Conservation (phyloP, 2,888 invertebrate genomes). For the Apamea crenata region DNA sequence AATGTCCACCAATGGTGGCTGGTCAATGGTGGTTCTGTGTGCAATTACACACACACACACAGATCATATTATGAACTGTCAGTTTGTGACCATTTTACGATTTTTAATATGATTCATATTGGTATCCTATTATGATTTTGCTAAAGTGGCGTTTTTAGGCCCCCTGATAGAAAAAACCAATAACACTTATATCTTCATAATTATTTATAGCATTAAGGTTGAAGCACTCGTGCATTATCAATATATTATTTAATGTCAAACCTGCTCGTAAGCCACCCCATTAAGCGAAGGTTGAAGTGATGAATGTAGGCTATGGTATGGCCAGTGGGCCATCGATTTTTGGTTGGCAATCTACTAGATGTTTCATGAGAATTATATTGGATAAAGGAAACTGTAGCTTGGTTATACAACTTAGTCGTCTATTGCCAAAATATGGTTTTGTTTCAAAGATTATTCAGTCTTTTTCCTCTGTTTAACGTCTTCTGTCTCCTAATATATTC, state of each 20-base stretch:
- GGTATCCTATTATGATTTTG: too few relatives aligned
- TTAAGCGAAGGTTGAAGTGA: constrained; percentile 28
- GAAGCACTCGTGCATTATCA: constrained; percentile 4
- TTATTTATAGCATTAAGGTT: background rate
- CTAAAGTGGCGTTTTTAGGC: too few relatives aligned
- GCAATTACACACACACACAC: too few relatives aligned
- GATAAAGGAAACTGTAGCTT: background rate
- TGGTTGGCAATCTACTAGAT: constrained; percentile 22
- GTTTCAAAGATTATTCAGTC: background rate
- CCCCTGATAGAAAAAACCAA: background rate
- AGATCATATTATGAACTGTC: too few relatives aligned
- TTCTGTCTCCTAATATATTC: background rate
- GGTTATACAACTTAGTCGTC: background rate
- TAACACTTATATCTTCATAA: background rate
- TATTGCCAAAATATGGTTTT: background rate
- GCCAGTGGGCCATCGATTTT: constrained; percentile 40
- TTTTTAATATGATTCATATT: too few relatives aligned
- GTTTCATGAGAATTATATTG: constrained; percentile 6
- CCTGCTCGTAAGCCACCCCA: constrained; percentile 22
- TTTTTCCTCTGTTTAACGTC: background rate
- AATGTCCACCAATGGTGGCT: too few relatives aligned
- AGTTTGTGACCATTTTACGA: too few relatives aligned
- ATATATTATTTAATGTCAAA: constrained; percentile 30
- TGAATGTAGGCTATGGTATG: constrained; percentile 21
- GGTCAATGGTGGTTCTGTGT: too few relatives aligned